These are phyloP conservation scores for Kradibia gibbosae DNA, from an alignment of 1,140 invertebrate genomes.

Conservation along the genomic window DNA sequence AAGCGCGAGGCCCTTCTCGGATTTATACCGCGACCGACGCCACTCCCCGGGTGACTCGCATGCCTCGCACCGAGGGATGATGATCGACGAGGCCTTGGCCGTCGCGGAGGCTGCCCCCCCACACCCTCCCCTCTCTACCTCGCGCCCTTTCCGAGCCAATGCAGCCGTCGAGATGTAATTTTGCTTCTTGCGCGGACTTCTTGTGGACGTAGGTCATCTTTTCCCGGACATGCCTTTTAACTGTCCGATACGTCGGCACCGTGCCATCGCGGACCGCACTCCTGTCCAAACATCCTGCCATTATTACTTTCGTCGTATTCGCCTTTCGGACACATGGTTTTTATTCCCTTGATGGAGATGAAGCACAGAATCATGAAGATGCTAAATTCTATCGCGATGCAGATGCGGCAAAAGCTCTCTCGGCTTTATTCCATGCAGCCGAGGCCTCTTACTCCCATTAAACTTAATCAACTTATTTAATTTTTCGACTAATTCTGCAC, in stretches of 20 bases:
- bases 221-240: background rate
- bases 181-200: background rate
- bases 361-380: background rate
- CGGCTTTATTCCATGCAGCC: background rate
- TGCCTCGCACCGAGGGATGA: no score
- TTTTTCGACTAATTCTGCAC: background rate
- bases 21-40: background rate
- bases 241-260: background rate
- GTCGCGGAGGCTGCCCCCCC: background rate
- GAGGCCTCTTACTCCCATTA: background rate
- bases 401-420: background rate
- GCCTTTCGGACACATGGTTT: background rate
- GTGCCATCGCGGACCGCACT: no score
- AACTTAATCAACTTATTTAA: background rate
- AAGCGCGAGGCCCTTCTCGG: background rate
- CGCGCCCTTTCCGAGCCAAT: background rate
- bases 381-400: background rate
- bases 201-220: background rate
- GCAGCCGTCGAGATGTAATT: background rate
- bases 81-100: no score
- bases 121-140: background rate
- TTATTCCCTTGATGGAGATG: background rate
- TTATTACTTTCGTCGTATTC: background rate
- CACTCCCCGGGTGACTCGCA: background rate
- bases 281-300: background rate